These are phyloP conservation scores for Microdon myrmicae DNA, from an alignment of 2,888 invertebrate species.

Conservation along the genomic window DNA sequence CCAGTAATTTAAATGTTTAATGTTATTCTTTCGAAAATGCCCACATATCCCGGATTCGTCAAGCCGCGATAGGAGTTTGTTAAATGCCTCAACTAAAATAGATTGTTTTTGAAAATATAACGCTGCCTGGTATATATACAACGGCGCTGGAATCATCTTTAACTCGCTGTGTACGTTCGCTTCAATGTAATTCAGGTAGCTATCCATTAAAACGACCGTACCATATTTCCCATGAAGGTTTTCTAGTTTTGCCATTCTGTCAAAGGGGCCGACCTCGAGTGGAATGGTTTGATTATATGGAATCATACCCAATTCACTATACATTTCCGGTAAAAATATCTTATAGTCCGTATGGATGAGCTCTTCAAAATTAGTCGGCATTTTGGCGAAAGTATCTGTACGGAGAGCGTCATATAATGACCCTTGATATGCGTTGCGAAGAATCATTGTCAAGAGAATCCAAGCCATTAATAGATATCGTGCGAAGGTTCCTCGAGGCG, in stretches of 20 bases:
- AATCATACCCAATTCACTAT: conserved; percentile 54
- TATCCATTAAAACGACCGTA: conserved; percentile 51
- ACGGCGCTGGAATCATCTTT: conserved; percentile 56
- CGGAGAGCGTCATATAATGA: conserved; percentile 60
- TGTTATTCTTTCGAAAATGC: conserved; percentile 23
- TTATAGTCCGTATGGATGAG: conserved; percentile 54
- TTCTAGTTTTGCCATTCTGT: not conserved
- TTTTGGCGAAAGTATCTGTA: conserved; percentile 35
- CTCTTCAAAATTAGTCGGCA: conserved; percentile 54
- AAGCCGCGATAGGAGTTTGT: conserved; percentile 56
- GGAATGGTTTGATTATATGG: conserved; percentile 52
- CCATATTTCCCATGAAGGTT: not conserved
- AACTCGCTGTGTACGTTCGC: conserved; percentile 52
- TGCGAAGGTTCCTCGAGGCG: conserved; percentile 54
- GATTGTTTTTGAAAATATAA: conserved; percentile 58
- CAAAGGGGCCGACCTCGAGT: not conserved
- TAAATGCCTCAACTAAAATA: conserved; percentile 53
- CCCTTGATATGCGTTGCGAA: conserved; percentile 62
- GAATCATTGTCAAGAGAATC: conserved; percentile 57
- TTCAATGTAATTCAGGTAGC: conserved; percentile 55
- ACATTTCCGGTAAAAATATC: conserved; percentile 36
- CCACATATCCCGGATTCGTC: conserved; percentile 55
- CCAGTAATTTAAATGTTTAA: not conserved
- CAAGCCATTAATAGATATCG: conserved; percentile 58
- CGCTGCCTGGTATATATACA: conserved; percentile 55